Evolutionary conservation across 2,888 invertebrate genomes (phyloP), one percentile per base, ranked within the genome.

Genomic region (Papilio protenor): DNA sequence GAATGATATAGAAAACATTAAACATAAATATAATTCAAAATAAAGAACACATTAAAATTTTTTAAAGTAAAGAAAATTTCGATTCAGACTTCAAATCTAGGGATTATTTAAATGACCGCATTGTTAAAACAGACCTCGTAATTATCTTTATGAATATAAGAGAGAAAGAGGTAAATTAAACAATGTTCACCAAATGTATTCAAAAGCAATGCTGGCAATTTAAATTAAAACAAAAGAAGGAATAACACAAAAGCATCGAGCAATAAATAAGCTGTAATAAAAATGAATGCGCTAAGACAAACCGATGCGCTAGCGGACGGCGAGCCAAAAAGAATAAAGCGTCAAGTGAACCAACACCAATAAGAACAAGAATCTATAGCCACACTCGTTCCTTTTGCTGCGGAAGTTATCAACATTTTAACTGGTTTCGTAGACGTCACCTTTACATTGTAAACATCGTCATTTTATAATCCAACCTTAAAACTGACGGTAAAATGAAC

Each of bases 391-490:
- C 88, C 90, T 90, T 88, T 83, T 81, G 86, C 87, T 87, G 89
- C 91, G 92, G 91, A 92, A 93, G 91, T 90, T 91, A 91, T 91
- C 91, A 90, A 87, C 87, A 86, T 89, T 90, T 89, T 88, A 87
- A 93, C 92, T 91, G 92, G 92, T 92, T 91, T 85, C 49, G 78
- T 80, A 75, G 76, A 77, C 75, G 21, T 59, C 11, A 59, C 59
- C 59, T 59, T 23, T 59, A 59, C 21, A 12, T 23, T 21, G 23
- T 59, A 23, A 59, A 59, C 23, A 59, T 59, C 0, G 21, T 21
- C 23, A 59, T 23, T 59, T 59, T 23, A 59, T 5, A 59, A 59
- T 59, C 23, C 14, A 59, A 23, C 23, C 12, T n/a, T 2, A 55
- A n/a, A 59, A 59, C 1, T 23, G 4, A 11, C 12, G 59, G 10